Conservation (phyloP, 2,888 invertebrate species). For the Apodemia zela region DNA sequence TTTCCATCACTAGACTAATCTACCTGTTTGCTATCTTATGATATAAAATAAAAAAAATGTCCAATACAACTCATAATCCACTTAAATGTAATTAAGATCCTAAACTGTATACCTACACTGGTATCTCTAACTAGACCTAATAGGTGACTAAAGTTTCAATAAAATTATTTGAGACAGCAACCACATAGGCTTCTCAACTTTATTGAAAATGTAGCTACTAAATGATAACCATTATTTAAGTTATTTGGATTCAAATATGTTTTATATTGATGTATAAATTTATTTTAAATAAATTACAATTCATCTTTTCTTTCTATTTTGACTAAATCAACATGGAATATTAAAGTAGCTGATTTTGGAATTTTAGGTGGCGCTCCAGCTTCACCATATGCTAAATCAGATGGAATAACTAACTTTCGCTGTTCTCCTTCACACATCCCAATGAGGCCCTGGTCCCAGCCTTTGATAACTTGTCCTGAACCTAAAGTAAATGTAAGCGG, state of each 20-base stretch:
- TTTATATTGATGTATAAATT: not conserved
- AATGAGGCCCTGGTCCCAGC: slow-evolving; percentile 94
- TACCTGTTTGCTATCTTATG: too few relatives aligned
- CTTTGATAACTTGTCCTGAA: slow-evolving; percentile 92
- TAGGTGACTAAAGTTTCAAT: too few relatives aligned
- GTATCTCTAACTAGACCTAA: too few relatives aligned
- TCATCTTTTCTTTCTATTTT: slow-evolving; percentile 86
- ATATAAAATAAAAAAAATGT: too few relatives aligned
- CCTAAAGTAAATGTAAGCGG: slow-evolving; percentile 91
- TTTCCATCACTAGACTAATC: too few relatives aligned
- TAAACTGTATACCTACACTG: too few relatives aligned
- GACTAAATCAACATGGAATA: slow-evolving; percentile 89
- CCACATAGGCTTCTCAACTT: too few relatives aligned
- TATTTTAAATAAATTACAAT: slow-evolving; percentile 49
- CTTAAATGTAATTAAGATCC: too few relatives aligned
- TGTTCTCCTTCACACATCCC: slow-evolving; percentile 95
- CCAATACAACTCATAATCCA: too few relatives aligned
- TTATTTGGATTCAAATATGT: not conserved
- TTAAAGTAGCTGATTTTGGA: slow-evolving; percentile 88
- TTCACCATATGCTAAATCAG: slow-evolving; percentile 91
- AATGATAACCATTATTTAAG: not conserved
- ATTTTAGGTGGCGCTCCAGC: slow-evolving; percentile 91
- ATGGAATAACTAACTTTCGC: slow-evolving; percentile 90
- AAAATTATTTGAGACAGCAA: too few relatives aligned
- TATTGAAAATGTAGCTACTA: too few relatives aligned